Conservation (phyloP, 2,888 invertebrate genomes). For the Tetragonula carbonaria region DNA sequence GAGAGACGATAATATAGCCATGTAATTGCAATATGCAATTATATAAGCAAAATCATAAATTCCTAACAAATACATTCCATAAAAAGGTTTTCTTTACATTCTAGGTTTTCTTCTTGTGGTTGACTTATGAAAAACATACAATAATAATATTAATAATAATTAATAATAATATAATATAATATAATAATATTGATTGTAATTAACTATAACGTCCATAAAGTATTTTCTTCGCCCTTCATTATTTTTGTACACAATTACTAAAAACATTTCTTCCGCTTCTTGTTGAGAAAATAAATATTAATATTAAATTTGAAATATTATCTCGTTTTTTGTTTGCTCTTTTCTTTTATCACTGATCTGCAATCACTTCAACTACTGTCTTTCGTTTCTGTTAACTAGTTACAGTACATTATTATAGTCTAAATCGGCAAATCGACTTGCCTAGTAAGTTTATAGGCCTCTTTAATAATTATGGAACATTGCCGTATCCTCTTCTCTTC, state of each 20-base stretch:
- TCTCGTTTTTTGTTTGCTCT: slow-evolving; percentile 76
- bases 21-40: slow-evolving; percentile 79
- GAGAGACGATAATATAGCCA: slow-evolving; percentile 79
- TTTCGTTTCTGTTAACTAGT: slow-evolving; percentile 72
- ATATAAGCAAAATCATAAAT: slow-evolving; percentile 74
- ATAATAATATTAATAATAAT: slow-evolving; percentile 68
- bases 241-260: slow-evolving; percentile 81
- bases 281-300: slow-evolving; percentile 83
- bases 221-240: slow-evolving; percentile 78
- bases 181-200: slow-evolving; percentile 79
- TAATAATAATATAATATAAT: slow-evolving; percentile 65
- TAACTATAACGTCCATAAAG: slow-evolving; percentile 82
- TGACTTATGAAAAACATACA: slow-evolving; percentile 73
- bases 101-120: slow-evolving; percentile 71
- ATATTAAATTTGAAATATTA: slow-evolving; percentile 83
- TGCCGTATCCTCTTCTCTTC: slow-evolving; percentile 59
- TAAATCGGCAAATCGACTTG: slow-evolving; percentile 80
- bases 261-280: slow-evolving; percentile 80
- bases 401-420: slow-evolving; percentile 69
- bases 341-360: slow-evolving; percentile 69
- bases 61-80: slow-evolving; percentile 79
- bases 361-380: slow-evolving; percentile 65
- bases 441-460: slow-evolving; percentile 83
- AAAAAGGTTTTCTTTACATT: slow-evolving; percentile 76
- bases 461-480: slow-evolving; percentile 77